Percentiles rank a stretch among this genome's conserved stretches.
Evolutionary conservation across 2,888 invertebrate genomes (phyloP).

Genomic region (Crocallis elinguaria): DNA sequence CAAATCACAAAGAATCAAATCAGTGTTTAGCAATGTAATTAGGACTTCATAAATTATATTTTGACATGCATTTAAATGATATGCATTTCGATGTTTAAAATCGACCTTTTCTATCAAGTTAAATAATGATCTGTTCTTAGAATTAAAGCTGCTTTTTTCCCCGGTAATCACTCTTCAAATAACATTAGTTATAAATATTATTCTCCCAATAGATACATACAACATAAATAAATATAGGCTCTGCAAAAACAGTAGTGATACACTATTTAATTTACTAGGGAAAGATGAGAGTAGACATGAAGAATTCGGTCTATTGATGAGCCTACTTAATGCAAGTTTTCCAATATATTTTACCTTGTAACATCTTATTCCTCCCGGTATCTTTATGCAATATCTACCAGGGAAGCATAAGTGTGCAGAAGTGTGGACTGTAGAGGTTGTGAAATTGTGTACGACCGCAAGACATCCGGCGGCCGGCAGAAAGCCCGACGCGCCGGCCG

Average conservation of each 20-base stretch:
- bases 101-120: constrained; percentile 31
- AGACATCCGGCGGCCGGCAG: constrained; percentile 77
- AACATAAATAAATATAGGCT: no score
- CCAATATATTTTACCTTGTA: constrained; percentile 6
- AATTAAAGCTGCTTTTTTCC: neutral
- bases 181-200: no score
- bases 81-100: constrained; percentile 20
- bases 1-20: constrained; percentile 1
- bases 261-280: no score
- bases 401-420: constrained; percentile 55
- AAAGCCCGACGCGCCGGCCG: constrained; percentile 62
- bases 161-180: no score
- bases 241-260: no score
- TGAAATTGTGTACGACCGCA: constrained; percentile 83
- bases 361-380: constrained; percentile 39
- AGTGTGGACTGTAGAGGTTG: constrained; percentile 57
- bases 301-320: no score
- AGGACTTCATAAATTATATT: constrained; percentile 16
- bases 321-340: neutral
- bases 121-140: constrained; percentile 24
- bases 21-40: constrained; percentile 4
- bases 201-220: no score
- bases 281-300: no score
- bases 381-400: constrained; percentile 53
- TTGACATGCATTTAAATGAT: constrained; percentile 26